Base-by-base conservation (phyloP, 2,113 vertebrate species). In the Scortum barcoo region DNA sequence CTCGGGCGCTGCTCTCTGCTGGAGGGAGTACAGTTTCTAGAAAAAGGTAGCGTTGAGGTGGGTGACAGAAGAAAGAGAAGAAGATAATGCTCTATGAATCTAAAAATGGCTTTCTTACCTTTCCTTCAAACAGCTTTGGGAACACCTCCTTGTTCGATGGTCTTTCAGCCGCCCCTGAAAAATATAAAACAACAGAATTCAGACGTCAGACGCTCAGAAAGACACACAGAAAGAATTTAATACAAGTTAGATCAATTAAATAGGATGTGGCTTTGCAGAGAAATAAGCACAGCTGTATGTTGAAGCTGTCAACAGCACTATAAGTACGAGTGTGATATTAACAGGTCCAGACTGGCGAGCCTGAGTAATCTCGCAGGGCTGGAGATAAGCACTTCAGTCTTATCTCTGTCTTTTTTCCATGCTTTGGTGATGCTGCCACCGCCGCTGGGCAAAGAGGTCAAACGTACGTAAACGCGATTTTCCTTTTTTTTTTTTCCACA, bases 401-500 rank as follows among this genome's bases (percentile, higher is more conserved):
- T 90, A 89, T 92, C 90, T 76, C 54, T 12, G 28, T 65, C 72
- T 61, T 83, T 89, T 92, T 92, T 88, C 91, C 90, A 91, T 53
- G 76, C 88, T 91, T 91, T 89, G 80, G 85, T 84, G 87, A 91
- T 84, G 76, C 77, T 89, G 89, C 81, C 62, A 20, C 76, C 22
- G 19, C 76, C 17, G 26, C 63, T 9, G 14, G 48, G 24, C 68
- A 69, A 30, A 76, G 46, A 36, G 79, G 60, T 81, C 73, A 70
- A 76, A 76, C 16, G 72, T 54, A 85, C 61, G n/a, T 16, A 69
- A 69, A 19, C 42, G 33, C 58, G 42, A 62, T 13, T 22, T 1
- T 57, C n/a, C n/a, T 65, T 7, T 70, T 67, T n/a, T n/a, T 67
- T 84, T 73, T 91, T 86, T 83, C 76, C 66, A 83, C 36, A 60